These are phyloP conservation scores for Cavia aperea DNA, from an alignment of 2,113 vertebrate species.

Conservation along the genomic window DNA sequence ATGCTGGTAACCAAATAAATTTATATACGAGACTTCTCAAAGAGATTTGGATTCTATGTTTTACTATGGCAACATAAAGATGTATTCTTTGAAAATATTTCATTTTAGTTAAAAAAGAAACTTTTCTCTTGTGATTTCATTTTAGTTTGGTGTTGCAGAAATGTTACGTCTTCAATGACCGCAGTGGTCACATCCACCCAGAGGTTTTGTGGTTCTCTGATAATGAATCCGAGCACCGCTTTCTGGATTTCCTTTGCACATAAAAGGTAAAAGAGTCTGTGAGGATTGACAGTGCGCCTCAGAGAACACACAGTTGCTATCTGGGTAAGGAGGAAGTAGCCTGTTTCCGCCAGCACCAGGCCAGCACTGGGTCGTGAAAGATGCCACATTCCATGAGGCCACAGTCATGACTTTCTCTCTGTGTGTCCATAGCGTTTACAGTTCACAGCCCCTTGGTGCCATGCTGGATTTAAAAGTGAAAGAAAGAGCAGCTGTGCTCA, in stretches of 20 bases:
- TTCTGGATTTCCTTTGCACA: neutral
- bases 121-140: neutral
- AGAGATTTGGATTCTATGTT: neutral
- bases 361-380: neutral
- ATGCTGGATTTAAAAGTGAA: neutral
- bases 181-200: neutral
- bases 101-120: constrained; percentile 14
- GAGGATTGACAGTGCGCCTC: neutral
- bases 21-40: neutral
- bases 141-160: constrained; percentile 7
- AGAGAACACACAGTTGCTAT: neutral
- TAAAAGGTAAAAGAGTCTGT: neutral
- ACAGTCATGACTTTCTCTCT: neutral
- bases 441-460: neutral
- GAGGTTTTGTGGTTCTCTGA: neutral
- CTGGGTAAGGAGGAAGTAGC: neutral
- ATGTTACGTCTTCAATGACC: neutral
- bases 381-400: neutral
- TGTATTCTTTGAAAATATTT: neutral
- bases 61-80: constrained; percentile 7
- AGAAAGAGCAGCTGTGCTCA: neutral
- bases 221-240: neutral
- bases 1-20: neutral
- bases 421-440: neutral
- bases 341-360: neutral